phyloP scores from a whole-genome alignment of 2,113 vertebrate species.

The Rhizomys pruinosus region DNA sequence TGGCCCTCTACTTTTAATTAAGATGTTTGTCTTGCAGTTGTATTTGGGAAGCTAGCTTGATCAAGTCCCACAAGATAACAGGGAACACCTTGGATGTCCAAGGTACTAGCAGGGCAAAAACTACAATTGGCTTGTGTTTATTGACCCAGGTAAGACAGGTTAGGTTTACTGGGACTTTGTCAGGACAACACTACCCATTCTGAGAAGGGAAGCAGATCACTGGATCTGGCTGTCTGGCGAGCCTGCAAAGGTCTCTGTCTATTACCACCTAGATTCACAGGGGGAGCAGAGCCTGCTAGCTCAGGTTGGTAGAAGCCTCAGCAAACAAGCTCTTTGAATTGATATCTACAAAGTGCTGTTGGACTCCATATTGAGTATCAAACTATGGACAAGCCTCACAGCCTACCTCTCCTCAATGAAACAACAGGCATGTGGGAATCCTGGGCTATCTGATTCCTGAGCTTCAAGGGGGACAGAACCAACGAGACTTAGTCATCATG shows the following conservation, averaged over 20 bases:
- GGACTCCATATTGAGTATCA: not conserved
- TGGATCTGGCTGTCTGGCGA: fast-evolving
- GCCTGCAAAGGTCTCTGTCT: not conserved
- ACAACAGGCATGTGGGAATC: not conserved
- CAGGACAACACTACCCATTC: too few species aligned
- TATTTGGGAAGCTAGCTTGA: not conserved
- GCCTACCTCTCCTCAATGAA: not conserved
- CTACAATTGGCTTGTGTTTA: not conserved
- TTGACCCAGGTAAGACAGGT: not conserved
- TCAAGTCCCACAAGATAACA: not conserved
- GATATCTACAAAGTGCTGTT: not conserved
- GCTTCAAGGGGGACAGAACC: not conserved
- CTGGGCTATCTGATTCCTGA: not conserved
- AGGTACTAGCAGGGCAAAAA: not conserved
- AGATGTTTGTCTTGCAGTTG: not conserved
- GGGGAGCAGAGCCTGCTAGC: not conserved
- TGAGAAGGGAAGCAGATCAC: not conserved
- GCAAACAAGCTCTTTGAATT: not conserved
- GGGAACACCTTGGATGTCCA: slow-evolving; percentile 14
- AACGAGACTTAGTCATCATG: not conserved
- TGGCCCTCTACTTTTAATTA: slow-evolving; percentile 56
- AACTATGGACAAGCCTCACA: not conserved
- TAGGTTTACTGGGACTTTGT: not conserved
- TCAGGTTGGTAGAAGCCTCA: not conserved
- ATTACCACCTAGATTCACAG: not conserved